Base-by-base conservation (phyloP, 2,888 invertebrate species). In the Aspidiotus rigidus region DNA sequence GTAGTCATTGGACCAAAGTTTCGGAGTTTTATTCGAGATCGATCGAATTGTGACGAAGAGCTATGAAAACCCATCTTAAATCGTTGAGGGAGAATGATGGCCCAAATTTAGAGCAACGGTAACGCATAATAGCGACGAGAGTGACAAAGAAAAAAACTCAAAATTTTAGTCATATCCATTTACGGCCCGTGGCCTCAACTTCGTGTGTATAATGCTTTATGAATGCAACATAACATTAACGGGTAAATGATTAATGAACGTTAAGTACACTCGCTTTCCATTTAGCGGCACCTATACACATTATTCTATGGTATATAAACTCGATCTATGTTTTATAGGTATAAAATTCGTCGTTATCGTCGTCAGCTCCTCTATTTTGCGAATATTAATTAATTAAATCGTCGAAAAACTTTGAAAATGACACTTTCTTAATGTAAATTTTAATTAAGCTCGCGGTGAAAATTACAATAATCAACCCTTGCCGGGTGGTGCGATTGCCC, bases 341-440 rank as follows among this genome's bases (percentile, higher is more conserved):
- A 67, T 67, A 67, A 67, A 67, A 67, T 67, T 67, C 59, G 13
- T 28, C 67, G 57, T 67, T 60, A 67, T 59, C 28, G 28, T 11
- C 39, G 9, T 16, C 28, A 15, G 1, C 42, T 44, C 42, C 54
- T 39, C 41, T 13, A 44, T 60, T 60, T 60, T 49, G 44, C 28
- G 59, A 39, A 59, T 60, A 67, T 67, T 67, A 67, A 67, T 67
- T 67, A 67, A 67, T 67, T 67, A 67, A 67, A 67, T 67, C 67
- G 67, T 67, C 59, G 67, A 67, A 67, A 67, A 67, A 67, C 67
- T 67, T 67, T 59, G 59, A 67, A 67, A 67, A 60, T 67, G 67
- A 67, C 67, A 67, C 67, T 67, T 67, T 67, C 67, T 67, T 67
- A 67, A 67, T 67, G 67, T 67, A 67, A 67, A 67, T 67, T 67